A percentile compares a stretch with the other conserved stretches of the same genome.
Conservation (phyloP, 2,888 invertebrate genomes). For the Nebria salina region DNA sequence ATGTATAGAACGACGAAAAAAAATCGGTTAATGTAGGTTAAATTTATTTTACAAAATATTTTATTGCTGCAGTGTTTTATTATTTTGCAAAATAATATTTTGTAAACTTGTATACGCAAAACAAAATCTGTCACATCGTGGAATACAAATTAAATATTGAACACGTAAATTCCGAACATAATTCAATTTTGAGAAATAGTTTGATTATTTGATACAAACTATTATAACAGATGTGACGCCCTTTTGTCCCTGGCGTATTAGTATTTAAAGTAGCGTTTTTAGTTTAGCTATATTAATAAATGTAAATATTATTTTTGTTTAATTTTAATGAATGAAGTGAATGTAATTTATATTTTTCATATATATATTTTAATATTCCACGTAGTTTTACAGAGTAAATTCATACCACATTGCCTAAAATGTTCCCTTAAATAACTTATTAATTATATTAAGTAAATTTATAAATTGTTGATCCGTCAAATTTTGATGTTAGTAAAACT, state of each 20-base stretch:
- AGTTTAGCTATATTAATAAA: conserved; percentile 49
- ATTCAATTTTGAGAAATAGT: too few species aligned
- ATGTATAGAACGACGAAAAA: conserved; percentile 26
- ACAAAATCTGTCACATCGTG: not conserved
- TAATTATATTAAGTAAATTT: conserved; percentile 12
- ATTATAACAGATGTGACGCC: not conserved
- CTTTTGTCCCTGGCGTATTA: conserved; percentile 24
- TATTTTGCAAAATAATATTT: conserved; percentile 11
- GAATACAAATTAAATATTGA: not conserved
- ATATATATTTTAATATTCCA: conserved; percentile 50
- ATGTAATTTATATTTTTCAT: conserved; percentile 55
- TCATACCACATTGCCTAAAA: conserved; percentile 44
- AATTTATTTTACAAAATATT: conserved; percentile 10
- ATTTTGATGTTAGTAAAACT: not conserved
- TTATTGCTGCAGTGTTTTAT: not conserved
- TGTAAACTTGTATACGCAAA: not conserved
- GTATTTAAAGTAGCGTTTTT: conserved; percentile 43
- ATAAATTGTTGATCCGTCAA: conserved; percentile 10
- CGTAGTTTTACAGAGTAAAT: conserved; percentile 31
- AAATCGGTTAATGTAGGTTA: not conserved
- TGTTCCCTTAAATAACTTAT: conserved; percentile 27
- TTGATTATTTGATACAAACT: too few species aligned
- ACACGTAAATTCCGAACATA: too few species aligned
- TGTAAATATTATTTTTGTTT: conserved; percentile 54
- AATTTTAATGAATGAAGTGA: conserved; percentile 54